phyloP scores from a whole-genome alignment of 1,140 invertebrate genomes.

The Sinonovacula constricta region DNA sequence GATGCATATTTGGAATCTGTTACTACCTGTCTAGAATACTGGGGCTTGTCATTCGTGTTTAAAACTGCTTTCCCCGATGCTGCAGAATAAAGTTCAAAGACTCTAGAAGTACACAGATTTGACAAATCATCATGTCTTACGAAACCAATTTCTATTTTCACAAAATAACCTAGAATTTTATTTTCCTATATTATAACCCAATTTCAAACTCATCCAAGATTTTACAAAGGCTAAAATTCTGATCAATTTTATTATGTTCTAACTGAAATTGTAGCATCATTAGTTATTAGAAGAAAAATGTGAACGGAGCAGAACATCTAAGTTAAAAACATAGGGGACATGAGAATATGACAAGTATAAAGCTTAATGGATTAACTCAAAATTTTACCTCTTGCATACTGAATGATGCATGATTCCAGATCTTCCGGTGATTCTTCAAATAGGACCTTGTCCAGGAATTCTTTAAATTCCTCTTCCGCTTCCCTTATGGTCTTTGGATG shows the following conservation, averaged over 20 bases:
- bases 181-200: slow-evolving; percentile 21
- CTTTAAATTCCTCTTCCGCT: slow-evolving; percentile 21
- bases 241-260: slow-evolving; percentile 29
- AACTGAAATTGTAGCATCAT: slow-evolving; percentile 14
- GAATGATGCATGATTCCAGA: slow-evolving; percentile 25
- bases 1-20: slow-evolving; percentile 24
- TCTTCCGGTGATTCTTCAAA: slow-evolving; percentile 20
- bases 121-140: slow-evolving; percentile 15
- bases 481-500: slow-evolving; percentile 19
- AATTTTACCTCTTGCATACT: slow-evolving; percentile 29
- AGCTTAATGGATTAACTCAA: slow-evolving; percentile 30
- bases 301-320: slow-evolving; percentile 23
- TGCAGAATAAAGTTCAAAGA: slow-evolving; percentile 6
- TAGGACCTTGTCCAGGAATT: slow-evolving; percentile 24
- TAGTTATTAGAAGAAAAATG: slow-evolving; percentile 25
- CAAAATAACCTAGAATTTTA: slow-evolving; percentile 23
- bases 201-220: slow-evolving; percentile 28
- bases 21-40: slow-evolving; percentile 12
- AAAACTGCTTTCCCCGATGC: slow-evolving; percentile 25
- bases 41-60: slow-evolving; percentile 18
- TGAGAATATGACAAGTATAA: slow-evolving; percentile 12
- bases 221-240: slow-evolving; percentile 28
- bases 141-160: slow-evolving; percentile 29
- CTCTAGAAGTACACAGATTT: slow-evolving; percentile 24
- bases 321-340: slow-evolving; percentile 24